Percentiles rank a stretch among this genome's conserved stretches.
Evolutionary conservation across 2,888 invertebrate genomes (phyloP).

Genomic region (Sepiola atlantica): DNA sequence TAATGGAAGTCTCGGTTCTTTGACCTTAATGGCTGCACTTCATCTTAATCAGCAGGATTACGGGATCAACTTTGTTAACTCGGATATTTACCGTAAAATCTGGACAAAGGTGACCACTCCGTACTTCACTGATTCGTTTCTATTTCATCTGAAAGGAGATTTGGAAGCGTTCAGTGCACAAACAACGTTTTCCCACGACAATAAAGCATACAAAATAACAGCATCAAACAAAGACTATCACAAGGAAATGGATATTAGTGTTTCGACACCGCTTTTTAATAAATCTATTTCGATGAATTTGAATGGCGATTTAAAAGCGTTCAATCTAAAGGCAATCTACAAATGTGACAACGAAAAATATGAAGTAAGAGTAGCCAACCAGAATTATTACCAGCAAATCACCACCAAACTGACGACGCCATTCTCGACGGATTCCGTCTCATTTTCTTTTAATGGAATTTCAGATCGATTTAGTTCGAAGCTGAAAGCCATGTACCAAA

Average conservation of each 20-base stretch:
- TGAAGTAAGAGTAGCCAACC: neutral
- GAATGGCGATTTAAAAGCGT: neutral
- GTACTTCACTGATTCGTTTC: neutral
- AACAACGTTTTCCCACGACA: neutral
- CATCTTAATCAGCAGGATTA: too few relatives aligned
- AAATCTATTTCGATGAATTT: neutral
- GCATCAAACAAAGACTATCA: neutral
- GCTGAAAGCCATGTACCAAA: neutral
- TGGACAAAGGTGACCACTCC: conserved; percentile 40
- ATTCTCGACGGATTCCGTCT: too few relatives aligned
- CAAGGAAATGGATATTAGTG: neutral
- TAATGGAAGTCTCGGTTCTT: too few relatives aligned
- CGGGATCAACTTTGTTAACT: too few relatives aligned
- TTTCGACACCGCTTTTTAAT: neutral
- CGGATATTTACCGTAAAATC: too few relatives aligned
- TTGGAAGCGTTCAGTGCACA: neutral
- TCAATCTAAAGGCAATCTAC: neutral
- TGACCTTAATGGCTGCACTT: too few relatives aligned
- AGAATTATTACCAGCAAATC: neutral
- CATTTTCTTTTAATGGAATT: neutral
- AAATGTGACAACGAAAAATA: neutral
- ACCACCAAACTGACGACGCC: neutral
- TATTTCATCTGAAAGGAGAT: neutral
- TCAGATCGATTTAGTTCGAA: neutral
- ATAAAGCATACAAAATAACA: neutral